These are phyloP conservation scores for Falcaria lacertinaria DNA, from an alignment of 2,888 invertebrate genomes.

Conservation along the genomic window DNA sequence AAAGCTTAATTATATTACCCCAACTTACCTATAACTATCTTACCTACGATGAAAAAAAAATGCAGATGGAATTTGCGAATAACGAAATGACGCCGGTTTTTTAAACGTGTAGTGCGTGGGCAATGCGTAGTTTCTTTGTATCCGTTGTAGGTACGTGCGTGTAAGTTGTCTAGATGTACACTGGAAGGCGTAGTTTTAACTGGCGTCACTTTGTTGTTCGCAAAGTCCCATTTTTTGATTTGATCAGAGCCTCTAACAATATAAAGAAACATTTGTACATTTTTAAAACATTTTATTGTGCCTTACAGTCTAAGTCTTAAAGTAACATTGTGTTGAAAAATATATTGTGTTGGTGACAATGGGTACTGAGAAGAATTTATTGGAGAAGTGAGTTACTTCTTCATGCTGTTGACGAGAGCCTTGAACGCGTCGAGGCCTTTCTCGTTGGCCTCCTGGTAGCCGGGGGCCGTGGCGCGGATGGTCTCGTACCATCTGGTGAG, in stretches of 20 bases:
- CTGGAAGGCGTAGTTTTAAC: no score
- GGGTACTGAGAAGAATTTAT: slow-evolving; percentile 9
- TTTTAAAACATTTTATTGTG: slow-evolving; percentile 47
- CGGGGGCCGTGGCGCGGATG: slow-evolving; percentile 61
- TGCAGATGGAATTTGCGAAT: no score
- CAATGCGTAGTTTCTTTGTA: no score
- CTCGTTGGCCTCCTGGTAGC: slow-evolving; percentile 78
- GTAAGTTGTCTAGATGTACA: no score
- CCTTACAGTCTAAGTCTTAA: slow-evolving; percentile 44
- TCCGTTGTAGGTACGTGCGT: no score
- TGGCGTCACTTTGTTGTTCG: no score
- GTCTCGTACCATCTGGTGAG: slow-evolving; percentile 72
- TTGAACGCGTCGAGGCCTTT: slow-evolving; percentile 78
- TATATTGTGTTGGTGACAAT: slow-evolving; percentile 26
- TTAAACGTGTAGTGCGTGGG: no score
- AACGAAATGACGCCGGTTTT: no score
- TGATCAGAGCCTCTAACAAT: not conserved
- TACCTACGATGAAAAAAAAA: no score
- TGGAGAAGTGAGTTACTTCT: slow-evolving; percentile 45
- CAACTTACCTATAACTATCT: no score
- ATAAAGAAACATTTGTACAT: slow-evolving; percentile 4
- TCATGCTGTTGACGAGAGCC: slow-evolving; percentile 61
- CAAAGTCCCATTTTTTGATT: no score
- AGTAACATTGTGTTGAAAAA: slow-evolving; percentile 34
- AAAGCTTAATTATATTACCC: no score